Evolutionary conservation across 2,888 invertebrate species (phyloP), one percentile per base, ranked within the genome.

Genomic region (Drosophila macrospina): DNA sequence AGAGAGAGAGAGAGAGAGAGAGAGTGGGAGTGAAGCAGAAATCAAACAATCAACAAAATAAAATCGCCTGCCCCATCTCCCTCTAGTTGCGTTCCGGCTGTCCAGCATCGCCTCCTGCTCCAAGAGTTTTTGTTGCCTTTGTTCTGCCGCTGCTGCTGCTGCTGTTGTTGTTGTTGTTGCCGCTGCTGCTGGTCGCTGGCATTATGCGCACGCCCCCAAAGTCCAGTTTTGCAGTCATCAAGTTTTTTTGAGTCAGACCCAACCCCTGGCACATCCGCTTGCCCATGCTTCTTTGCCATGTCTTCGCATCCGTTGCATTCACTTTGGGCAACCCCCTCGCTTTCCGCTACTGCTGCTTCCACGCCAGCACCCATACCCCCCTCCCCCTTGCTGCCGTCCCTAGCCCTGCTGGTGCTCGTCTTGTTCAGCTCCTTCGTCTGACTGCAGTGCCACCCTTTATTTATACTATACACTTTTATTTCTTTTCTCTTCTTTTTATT

Each of bases 281-380:
- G 74, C 41, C 87, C 87, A 85, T 62, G 87, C 73, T 88, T 85
- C 78, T 89, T 84, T 86, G 87, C 75, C 82, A 88, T 88, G 83
- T 88, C 88, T 88, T 88, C 88, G 83, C 89, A 79, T 89, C 85
- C 85, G 88, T 80, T 88, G 87, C 88, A 85, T 79, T 87, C 87
- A 80, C 71, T 79, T 78, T 66, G 65, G 64, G 57, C 51, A 34
- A 45, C 37, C 63, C 41, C 47, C 13, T 30, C 20, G 11, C n/a
- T n/a, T n/a, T 5, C n/a, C 44, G 20, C n/a, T 8, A 11, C 37
- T n/a, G 20, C n/a, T 8, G 10, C 37, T n/a, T 20, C 20, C 20
- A 20, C 20, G 3, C 5, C 39, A 7, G n/a, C 39, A 24, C 16
- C 36, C 20, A 30, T 16, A 13, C 10, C 30, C 16, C 36, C 20